Evolutionary conservation across 2,888 invertebrate genomes (phyloP), one percentile per base, ranked within the genome.

Genomic region (Eudasyphora cyanicolor): DNA sequence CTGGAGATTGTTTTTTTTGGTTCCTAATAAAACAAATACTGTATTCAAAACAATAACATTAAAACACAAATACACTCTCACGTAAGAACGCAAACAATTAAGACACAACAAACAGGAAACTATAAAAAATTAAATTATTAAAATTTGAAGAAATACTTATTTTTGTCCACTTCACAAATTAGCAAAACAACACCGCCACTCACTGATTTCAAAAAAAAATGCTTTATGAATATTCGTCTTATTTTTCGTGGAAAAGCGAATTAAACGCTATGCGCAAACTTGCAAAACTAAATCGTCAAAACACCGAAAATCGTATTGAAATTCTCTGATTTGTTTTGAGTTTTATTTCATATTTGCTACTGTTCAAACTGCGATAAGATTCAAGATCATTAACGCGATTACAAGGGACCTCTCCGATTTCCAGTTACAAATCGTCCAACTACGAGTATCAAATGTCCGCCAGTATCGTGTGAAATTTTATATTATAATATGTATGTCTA

Each of bases 311-410:
- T 60, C 17, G 14, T 29, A 19, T 62, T 62, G 42, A 60, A 74
- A 60, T 60, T 45, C 21, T 45, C 80, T 24, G 45, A 0, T 60
- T 49, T 51, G 14, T 38, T 42, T 42, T 38, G 8, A 17, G 38
- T 60, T 67, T 60, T 5, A 77, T 69, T 38, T 79, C 45, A 19
- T 38, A 64, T 67, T 42, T 78, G 45, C 29, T 35, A 57, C 69
- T 76, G 12, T 77, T 73, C 42, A 54, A 71, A 67, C 69, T n/a
- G 82, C 75, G 85, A 85, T 85, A 85, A 85, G 71, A 71, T 75
- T 80, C 82, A 85, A 82, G 85, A 78, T 85, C 82, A 82, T 67
- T 80, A 64, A 57, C 75, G 78, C 24, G 29, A 35, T 73, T 73
- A 19, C n/a, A 57, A 42, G n/a, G 38, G 42, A 27, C 14, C 12